Evolutionary conservation across 2,113 vertebrate species (phyloP).

Genomic region (Corydoras sp.): DNA sequence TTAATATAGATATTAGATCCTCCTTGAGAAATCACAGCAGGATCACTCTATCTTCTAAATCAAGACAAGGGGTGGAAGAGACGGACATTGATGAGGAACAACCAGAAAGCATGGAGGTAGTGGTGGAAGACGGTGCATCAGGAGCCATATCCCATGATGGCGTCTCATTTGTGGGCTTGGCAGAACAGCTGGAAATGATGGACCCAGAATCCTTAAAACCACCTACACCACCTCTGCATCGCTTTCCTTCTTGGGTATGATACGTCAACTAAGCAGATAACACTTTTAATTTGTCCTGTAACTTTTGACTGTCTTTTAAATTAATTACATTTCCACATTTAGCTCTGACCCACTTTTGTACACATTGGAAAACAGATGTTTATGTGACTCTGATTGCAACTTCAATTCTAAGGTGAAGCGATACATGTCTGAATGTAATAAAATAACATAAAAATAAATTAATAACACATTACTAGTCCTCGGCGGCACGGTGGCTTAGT

Average conservation of each 20-base stretch:
- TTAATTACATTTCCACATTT: too few species aligned
- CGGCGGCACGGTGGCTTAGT: too few species aligned
- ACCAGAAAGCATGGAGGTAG: slow-evolving; percentile 71
- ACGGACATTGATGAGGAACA: slow-evolving; percentile 76
- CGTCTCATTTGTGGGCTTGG: slow-evolving; percentile 52
- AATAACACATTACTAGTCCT: too few species aligned
- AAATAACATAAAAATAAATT: too few species aligned
- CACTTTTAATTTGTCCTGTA: too few species aligned
- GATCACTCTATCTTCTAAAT: slow-evolving; percentile 34
- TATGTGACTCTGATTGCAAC: too few species aligned
- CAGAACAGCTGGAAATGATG: slow-evolving; percentile 60
- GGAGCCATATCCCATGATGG: slow-evolving; percentile 43
- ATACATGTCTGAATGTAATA: too few species aligned
- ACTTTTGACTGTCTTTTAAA: too few species aligned
- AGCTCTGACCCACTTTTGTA: too few species aligned
- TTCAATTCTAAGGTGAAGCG: too few species aligned
- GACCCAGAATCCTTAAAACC: slow-evolving; percentile 69
- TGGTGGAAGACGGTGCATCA: slow-evolving; percentile 54
- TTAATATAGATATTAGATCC: slow-evolving; percentile 63
- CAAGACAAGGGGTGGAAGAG: slow-evolving; percentile 67
- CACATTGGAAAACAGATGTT: too few species aligned
- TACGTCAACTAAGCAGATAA: too few species aligned
- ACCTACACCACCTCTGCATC: slow-evolving; percentile 80
- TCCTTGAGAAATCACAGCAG: slow-evolving; percentile 50
- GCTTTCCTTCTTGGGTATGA: slow-evolving; percentile 83